Base-by-base conservation (phyloP, 2,113 vertebrate species). In the Megalops atlanticus region DNA sequence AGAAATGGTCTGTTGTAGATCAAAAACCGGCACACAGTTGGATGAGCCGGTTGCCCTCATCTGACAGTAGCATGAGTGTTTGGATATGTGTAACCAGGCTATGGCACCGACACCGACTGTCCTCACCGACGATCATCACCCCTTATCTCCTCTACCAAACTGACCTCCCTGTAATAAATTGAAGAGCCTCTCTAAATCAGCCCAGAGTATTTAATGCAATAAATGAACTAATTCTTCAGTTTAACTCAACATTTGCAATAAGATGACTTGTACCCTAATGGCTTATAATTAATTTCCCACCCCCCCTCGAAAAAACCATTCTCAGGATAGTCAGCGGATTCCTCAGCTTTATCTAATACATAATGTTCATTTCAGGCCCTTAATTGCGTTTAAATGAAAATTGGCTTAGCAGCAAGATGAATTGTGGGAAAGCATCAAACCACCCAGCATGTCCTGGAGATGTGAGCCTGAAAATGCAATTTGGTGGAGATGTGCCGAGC, bases 371-470 rank as follows among this genome's bases (percentile, higher is more conserved):
- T 96, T 96, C 95, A 94, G 94, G 93, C 92, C 94, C 94, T 95
- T 97, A 96, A 97, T 96, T 96, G 94, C 94, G 93, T 96, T 96
- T 96, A 96, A 96, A 96, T 96, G 96, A 97, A 96, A 97, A 96
- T 95, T 94, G 95, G 94, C 95, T 95, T 95, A 95, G 94, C 93
- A 92, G 91, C 93, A 95, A 95, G 96, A 96, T 96, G 95, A 95
- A 96, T 96, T 94, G 96, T 94, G 91, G 92, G 94, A 94, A 95
- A 94, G 95, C 92, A 94, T 95, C 94, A 95, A 96, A 95, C 94
- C 93, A 95, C 94, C 92, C 95, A 95, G 95, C 94, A 94, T 96
- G 95, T 95, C 96, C 94, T 89, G 86, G 92, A 95, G 94, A 95
- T 94, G 94, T 94, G 95, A 96, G 94, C 91, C 93, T 96, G 94